Conservation (phyloP, 2,113 vertebrate genomes). For the Syrrhaptes paradoxus region DNA sequence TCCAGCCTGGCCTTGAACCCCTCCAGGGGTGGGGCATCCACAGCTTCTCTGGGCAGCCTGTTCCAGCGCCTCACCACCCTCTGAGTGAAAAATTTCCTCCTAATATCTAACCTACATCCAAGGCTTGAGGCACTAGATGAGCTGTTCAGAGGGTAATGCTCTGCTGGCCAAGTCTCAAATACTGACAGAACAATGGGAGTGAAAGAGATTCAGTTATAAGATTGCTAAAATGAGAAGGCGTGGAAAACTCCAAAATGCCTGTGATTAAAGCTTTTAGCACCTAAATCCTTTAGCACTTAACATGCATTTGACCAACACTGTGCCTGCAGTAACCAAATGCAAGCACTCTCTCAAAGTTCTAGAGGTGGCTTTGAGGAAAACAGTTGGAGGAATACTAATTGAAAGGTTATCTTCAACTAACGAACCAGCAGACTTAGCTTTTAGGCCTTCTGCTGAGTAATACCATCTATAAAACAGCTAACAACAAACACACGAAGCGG, state of each 20-base stretch:
- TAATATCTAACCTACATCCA: neutral
- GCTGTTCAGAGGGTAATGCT: neutral
- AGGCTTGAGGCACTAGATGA: neutral
- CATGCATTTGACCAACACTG: neutral
- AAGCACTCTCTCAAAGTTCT: neutral
- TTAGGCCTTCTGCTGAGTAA: neutral
- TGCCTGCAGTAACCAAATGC: neutral
- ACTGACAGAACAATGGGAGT: neutral
- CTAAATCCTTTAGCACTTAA: neutral
- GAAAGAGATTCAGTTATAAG: neutral
- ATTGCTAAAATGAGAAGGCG: neutral
- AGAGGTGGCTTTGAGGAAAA: neutral
- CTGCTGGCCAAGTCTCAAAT: neutral
- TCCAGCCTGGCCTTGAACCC: too few species aligned
- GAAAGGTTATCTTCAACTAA: neutral
- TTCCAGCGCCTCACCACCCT: too few species aligned
- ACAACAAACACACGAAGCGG: constrained; percentile 14
- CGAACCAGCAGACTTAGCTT: neutral
- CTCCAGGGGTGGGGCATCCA: too few species aligned
- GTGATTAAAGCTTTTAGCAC: neutral
- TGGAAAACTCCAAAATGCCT: neutral
- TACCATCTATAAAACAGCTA: constrained; percentile 35
- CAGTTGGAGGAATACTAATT: neutral
- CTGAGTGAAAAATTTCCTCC: too few species aligned
- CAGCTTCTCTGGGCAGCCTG: too few species aligned